Percentiles rank a stretch among this genome's conserved stretches.
phyloP scores from a whole-genome alignment of 2,888 invertebrate genomes.

The Ashinkailepas kermadecensis region DNA sequence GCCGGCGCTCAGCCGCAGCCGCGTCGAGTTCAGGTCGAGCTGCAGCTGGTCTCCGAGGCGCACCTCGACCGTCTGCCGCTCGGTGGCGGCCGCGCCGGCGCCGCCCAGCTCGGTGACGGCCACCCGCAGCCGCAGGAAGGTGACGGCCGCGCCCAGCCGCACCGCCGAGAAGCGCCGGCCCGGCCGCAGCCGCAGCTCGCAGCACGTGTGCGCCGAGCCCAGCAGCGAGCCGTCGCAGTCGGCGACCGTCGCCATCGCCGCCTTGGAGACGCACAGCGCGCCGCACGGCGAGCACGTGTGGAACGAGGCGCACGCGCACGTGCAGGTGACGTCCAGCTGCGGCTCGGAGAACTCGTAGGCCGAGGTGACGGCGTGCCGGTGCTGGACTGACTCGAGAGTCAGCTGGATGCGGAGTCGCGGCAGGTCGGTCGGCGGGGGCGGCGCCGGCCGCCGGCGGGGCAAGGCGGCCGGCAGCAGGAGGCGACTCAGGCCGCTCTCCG shows the following conservation, averaged over 20 bases:
- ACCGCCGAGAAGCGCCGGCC: constrained; percentile 14
- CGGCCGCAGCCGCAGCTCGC: neutral
- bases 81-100: neutral
- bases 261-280: constrained; percentile 5
- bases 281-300: constrained; percentile 9
- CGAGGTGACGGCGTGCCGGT: neutral
- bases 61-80: constrained; percentile 7
- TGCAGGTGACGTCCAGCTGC: neutral
- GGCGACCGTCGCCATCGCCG: neutral
- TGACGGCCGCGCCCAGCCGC: neutral
- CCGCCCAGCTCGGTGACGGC: neutral
- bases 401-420: constrained; percentile 13
- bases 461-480: neutral
- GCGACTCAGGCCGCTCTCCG: neutral
- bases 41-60: neutral
- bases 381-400: neutral
- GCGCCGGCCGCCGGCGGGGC: neutral
- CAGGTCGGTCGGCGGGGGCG: neutral
- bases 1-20: neutral
- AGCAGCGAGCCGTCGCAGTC: constrained; percentile 21
- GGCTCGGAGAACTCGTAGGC: constrained; percentile 17
- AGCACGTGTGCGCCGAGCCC: constrained; percentile 21
- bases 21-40: constrained; percentile 8
- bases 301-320: constrained; percentile 18
- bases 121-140: constrained; percentile 2